Base-by-base conservation (phyloP, 2,797 vertebrate genomes). In the Crenichthys baileyi region DNA sequence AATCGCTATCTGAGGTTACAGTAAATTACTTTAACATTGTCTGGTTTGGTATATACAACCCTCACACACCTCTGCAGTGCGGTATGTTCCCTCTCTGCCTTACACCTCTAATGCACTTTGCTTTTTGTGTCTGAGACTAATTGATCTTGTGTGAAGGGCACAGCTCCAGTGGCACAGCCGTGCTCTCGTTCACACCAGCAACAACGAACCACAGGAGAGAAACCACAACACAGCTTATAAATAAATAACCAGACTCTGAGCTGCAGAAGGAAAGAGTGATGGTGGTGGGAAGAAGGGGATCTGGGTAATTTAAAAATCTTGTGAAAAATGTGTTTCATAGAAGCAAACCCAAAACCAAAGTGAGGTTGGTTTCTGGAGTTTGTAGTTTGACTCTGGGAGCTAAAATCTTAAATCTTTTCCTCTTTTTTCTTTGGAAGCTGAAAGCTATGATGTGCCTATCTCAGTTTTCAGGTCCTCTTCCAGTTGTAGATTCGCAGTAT, bases 81-180 rank as follows among this genome's bases (percentile, higher is more conserved):
- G 12, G 41, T 75, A 72, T 26, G n/a, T 63, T 79, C 8, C 71
- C 76, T 75, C 76, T 74, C 63, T 67, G 44, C 41, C 63, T 72
- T 22, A 71, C n/a, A 73, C 61, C 39, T 39, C 63, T 48, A n/a
- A n/a, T 71, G 6, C 60, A 77, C 26, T 58, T 61, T 72, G 39
- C 36, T 75, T 13, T 72, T 51, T 70, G 48, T 51, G 73, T 72
- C 55, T 63, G 31, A 63, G 58, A 83, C 79, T 84, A 90, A 91
- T 91, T 87, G 84, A 92, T 92, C 81, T 80, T 77, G 70, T 89
- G 79, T 89, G 83, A 90, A 87, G 85, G 86, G 78, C 88, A 88
- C 78, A 70, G 73, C 81, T 89, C 74, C 41, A 29, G 72, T 83
- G 76, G 76, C 72, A 51, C 24, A 82, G 76, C 73, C 22, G 12